phyloP scores from a whole-genome alignment of 2,888 invertebrate species.

The Lepidonotus clava region DNA sequence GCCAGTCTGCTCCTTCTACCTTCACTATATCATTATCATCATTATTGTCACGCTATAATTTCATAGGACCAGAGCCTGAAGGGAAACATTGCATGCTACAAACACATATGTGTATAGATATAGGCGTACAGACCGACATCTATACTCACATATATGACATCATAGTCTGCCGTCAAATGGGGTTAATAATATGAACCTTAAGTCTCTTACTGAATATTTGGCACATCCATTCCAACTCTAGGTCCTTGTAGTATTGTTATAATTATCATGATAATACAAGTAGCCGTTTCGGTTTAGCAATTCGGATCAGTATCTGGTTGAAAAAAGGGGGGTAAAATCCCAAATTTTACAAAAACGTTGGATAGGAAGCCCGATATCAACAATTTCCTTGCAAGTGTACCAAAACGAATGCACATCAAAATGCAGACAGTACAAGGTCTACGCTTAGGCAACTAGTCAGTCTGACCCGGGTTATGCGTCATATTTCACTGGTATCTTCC shows the following conservation, averaged over 20 bases:
- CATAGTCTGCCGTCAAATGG: constrained; percentile 2
- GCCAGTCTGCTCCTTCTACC: too few species aligned
- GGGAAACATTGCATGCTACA: too few species aligned
- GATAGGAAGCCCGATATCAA: constrained; percentile 39
- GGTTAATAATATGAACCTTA: constrained; percentile 5
- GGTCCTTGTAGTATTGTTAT: background rate
- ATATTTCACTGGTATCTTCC: too few species aligned
- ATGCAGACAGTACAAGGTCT: constrained; percentile 6
- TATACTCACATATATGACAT: too few species aligned
- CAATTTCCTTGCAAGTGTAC: background rate
- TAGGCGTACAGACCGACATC: background rate
- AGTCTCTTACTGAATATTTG: constrained; percentile 52
- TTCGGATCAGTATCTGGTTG: background rate
- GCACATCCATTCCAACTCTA: constrained; percentile 49
- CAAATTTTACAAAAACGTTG: background rate
- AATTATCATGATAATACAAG: background rate
- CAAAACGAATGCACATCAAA: background rate
- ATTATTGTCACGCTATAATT: too few species aligned
- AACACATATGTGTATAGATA: background rate
- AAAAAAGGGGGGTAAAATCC: background rate
- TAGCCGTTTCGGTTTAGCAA: constrained; percentile 23
- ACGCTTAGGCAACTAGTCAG: background rate
- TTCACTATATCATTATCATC: too few species aligned
- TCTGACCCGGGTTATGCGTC: too few species aligned
- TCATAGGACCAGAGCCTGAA: too few species aligned